Base-by-base conservation (phyloP, 2,113 vertebrate genomes). In the Excalfactoria chinensis region DNA sequence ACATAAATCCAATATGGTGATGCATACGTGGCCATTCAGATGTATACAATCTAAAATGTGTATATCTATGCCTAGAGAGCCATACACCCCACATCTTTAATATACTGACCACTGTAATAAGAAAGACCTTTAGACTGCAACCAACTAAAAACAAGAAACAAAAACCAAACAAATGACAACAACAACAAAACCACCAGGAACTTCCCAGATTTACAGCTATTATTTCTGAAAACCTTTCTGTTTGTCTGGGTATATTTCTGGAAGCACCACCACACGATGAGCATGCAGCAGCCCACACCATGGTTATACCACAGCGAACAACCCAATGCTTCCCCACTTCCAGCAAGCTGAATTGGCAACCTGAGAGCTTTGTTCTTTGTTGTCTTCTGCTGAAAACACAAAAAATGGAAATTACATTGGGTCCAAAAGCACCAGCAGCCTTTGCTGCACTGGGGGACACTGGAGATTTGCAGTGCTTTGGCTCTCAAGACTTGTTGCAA, bases 401-500 rank as follows among this genome's bases (percentile, higher is more conserved):
- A 18, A 63, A 58, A 34, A 25, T 0, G 44, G 9, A 63, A 49
- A 69, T 23, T 3, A 8, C 1, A 3, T 9, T 26, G 41, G 4
- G 25, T 14, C 37, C 44, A 60, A 70, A 74, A 88, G 2, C 1
- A 17, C 18, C 51, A 3, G 11, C 28, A 35, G 62, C 23, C 21
- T 32, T 92, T 69, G 25, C 30, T 28, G 75, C 35, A 6, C 0
- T 0, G 0, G 25, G 49, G 6, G 26, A 18, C 51, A 34, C 3
- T 0, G 0, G 58, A 48, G 46, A 22, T 13, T 9, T 0, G 1
- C 8, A 1, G 9, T 48, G 16, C 73, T 79, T 41, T 53, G 22
- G 22, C 37, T 76, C 37, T 70, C 30, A 75, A 15, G 56, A 13
- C 10, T 22, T 43, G 23, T 16, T 72, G 13, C 26, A 49, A 2